Evolutionary conservation across 2,113 vertebrate genomes (phyloP).

Genomic region (Ascaphus truei): DNA sequence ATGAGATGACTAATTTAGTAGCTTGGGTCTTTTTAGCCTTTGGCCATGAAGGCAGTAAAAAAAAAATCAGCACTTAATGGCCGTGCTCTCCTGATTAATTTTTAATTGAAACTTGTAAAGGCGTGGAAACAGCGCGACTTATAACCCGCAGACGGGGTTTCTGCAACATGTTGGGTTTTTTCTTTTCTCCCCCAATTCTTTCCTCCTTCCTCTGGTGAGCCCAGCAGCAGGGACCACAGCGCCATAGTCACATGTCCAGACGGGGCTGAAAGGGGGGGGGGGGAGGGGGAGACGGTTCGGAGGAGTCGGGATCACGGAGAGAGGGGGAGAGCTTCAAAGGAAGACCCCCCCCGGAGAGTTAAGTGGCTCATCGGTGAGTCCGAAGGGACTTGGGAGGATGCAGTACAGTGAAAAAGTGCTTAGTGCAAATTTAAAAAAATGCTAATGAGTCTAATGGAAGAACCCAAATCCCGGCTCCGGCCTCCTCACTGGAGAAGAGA

Average conservation of each 20-base stretch:
- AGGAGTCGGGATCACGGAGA: slow-evolving; percentile 8
- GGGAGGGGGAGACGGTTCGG: background rate
- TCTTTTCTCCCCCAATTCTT: background rate
- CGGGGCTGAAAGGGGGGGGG: no score
- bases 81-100: slow-evolving; percentile 26
- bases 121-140: slow-evolving; percentile 26
- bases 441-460: background rate
- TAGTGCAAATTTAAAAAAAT: background rate
- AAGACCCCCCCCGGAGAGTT: background rate
- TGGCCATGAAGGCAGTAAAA: background rate
- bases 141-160: slow-evolving; percentile 10
- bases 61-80: background rate
- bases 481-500: no score
- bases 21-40: background rate
- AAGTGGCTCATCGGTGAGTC: background rate
- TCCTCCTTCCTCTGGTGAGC: no score
- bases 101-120: slow-evolving; percentile 36
- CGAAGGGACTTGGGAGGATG: background rate
- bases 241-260: slow-evolving; percentile 2
- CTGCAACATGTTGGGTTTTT: background rate
- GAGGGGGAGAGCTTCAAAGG: slow-evolving; percentile 13
- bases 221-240: background rate
- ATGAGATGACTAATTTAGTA: background rate
- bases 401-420: no score
- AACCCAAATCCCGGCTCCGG: no score